Percentiles rank a stretch among this genome's conserved stretches.
Conservation (phyloP, 2,113 vertebrate genomes). For the Haemorhous mexicanus region DNA sequence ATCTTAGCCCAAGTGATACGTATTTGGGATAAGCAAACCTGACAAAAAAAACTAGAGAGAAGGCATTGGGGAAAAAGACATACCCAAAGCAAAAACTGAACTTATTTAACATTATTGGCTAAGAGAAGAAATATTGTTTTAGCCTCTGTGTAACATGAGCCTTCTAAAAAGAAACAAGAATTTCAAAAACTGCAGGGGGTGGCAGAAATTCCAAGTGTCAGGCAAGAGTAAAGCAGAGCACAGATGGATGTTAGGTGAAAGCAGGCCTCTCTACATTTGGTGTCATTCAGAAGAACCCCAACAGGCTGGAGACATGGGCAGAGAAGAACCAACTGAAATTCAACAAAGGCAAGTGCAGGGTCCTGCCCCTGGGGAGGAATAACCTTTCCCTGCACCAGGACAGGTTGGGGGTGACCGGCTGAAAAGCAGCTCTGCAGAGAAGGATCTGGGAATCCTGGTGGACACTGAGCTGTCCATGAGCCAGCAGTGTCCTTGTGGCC, state of each 20-base stretch:
- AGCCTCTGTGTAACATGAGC: background rate
- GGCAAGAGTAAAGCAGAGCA: background rate
- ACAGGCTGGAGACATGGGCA: background rate
- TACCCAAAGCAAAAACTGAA: fast-evolving
- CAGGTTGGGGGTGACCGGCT: background rate
- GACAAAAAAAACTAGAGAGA: background rate
- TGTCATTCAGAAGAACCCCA: background rate
- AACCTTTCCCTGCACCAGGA: background rate
- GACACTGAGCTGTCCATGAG: background rate
- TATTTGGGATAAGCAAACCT: background rate
- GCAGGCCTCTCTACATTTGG: background rate
- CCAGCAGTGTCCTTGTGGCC: background rate
- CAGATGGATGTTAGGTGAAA: background rate
- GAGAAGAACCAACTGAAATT: background rate
- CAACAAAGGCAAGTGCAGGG: background rate
- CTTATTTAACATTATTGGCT: background rate
- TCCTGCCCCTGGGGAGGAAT: background rate
- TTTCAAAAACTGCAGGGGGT: background rate
- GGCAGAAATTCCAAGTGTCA: background rate
- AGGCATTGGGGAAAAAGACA: background rate
- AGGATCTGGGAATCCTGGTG: background rate
- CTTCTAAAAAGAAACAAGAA: background rate
- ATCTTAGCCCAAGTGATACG: background rate
- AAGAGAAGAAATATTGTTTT: background rate
- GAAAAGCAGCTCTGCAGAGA: background rate